These are phyloP conservation scores for Eulemur coronatus DNA, from an alignment of 2,797 vertebrate genomes.

Conservation along the genomic window DNA sequence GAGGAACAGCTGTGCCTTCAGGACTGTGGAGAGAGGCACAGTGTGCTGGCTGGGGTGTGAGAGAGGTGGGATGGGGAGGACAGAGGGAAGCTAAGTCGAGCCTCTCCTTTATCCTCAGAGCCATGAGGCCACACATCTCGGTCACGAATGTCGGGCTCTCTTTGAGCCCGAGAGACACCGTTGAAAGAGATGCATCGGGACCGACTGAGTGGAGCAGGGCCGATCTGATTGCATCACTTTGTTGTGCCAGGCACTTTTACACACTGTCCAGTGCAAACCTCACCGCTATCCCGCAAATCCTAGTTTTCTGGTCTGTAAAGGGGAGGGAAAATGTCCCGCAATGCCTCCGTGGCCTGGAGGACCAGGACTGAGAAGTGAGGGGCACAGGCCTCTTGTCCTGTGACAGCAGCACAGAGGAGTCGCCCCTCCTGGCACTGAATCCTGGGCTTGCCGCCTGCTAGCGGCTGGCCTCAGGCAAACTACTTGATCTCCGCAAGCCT, in stretches of 20 bases:
- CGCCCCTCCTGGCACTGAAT: background rate
- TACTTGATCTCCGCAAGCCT: background rate
- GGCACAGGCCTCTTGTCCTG: background rate
- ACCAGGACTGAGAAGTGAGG: background rate
- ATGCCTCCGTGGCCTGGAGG: background rate
- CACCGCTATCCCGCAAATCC: background rate
- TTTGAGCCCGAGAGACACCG: background rate
- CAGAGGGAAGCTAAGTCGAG: background rate
- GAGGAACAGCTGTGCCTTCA: background rate
- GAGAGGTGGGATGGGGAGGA: background rate
- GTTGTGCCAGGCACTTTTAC: background rate
- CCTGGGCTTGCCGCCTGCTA: background rate
- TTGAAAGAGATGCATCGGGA: background rate
- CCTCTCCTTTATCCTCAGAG: background rate
- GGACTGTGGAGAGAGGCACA: background rate
- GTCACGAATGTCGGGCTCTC: background rate
- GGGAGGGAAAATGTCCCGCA: background rate
- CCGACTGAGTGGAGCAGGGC: background rate
- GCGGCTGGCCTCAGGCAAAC: background rate
- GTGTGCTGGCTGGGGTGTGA: accelerated
- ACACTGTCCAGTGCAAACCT: background rate
- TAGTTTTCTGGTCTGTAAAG: background rate
- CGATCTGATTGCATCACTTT: background rate
- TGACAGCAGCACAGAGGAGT: background rate
- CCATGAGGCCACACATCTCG: background rate